These are phyloP conservation scores for Pheosia gnoma DNA, from an alignment of 2,888 invertebrate species.

Conservation along the genomic window DNA sequence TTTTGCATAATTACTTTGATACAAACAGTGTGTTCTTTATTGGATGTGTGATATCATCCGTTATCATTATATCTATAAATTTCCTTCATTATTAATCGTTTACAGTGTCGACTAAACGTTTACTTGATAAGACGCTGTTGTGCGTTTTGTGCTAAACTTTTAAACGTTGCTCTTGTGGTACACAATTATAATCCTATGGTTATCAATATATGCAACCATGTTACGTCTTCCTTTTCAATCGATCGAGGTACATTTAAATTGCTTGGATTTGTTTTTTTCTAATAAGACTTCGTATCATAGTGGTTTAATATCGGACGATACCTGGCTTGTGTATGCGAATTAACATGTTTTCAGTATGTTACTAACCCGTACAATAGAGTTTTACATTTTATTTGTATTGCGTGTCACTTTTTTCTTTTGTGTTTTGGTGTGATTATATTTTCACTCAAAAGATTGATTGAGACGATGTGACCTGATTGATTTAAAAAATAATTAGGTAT, in stretches of 20 bases:
- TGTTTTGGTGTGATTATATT: background rate
- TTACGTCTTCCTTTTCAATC: slow-evolving; percentile 63
- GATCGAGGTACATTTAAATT: slow-evolving; percentile 53
- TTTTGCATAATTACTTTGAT: slow-evolving; percentile 21
- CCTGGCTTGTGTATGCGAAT: background rate
- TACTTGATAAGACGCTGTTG: slow-evolving; percentile 47
- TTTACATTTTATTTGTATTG: background rate
- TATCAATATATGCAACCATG: slow-evolving; percentile 42
- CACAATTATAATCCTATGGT: slow-evolving; percentile 6
- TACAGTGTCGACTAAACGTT: slow-evolving; percentile 63
- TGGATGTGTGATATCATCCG: slow-evolving; percentile 67
- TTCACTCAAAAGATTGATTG: background rate
- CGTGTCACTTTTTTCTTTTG: background rate
- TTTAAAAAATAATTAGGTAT: background rate
- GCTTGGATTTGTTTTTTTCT: slow-evolving; percentile 12
- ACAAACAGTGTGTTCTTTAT: slow-evolving; percentile 40
- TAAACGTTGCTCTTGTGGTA: slow-evolving; percentile 10
- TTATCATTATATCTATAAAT: slow-evolving; percentile 78
- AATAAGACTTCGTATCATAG: no score
- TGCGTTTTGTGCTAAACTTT: slow-evolving; percentile 34
- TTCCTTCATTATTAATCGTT: slow-evolving; percentile 66
- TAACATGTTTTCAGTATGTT: background rate
- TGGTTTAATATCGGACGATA: slow-evolving; percentile 12
- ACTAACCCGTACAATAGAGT: background rate
- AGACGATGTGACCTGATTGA: background rate